Evolutionary conservation across 2,113 vertebrate species (phyloP).

Genomic region (Orycteropus afer): DNA sequence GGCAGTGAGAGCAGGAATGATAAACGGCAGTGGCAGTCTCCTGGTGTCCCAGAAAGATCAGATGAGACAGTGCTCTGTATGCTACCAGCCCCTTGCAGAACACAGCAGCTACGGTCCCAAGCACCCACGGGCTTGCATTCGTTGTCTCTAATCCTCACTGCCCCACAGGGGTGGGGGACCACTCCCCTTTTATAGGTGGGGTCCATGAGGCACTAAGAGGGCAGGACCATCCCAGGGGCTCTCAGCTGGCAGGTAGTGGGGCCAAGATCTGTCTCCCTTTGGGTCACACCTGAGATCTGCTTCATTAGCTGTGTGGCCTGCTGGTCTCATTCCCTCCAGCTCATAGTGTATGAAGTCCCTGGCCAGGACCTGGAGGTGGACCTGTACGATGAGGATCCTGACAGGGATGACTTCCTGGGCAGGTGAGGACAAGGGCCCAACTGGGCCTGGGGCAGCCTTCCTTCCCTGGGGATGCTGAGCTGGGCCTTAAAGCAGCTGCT

Average conservation of each 20-base stretch:
- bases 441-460: not conserved
- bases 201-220: not conserved
- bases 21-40: not conserved
- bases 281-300: too few species aligned
- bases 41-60: not conserved
- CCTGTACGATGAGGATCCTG: slow-evolving; percentile 94
- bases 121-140: not conserved
- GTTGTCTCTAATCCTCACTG: not conserved
- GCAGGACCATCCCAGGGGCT: not conserved
- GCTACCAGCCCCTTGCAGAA: rapidly evolving
- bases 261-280: not conserved
- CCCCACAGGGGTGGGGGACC: not conserved
- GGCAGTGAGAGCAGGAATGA: not conserved
- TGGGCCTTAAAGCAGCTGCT: too few species aligned
- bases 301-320: not conserved
- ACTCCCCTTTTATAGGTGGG: not conserved
- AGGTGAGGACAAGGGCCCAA: slow-evolving; percentile 84
- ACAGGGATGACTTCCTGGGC: slow-evolving; percentile 97
- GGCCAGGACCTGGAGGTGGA: slow-evolving; percentile 97
- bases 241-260: not conserved
- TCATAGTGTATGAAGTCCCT: slow-evolving; percentile 95
- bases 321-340: slow-evolving; percentile 79
- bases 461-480: not conserved
- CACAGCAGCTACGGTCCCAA: not conserved
- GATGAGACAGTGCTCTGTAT: not conserved